phyloP scores from a whole-genome alignment of 2,113 vertebrate genomes.

The Apodemus speciosus region DNA sequence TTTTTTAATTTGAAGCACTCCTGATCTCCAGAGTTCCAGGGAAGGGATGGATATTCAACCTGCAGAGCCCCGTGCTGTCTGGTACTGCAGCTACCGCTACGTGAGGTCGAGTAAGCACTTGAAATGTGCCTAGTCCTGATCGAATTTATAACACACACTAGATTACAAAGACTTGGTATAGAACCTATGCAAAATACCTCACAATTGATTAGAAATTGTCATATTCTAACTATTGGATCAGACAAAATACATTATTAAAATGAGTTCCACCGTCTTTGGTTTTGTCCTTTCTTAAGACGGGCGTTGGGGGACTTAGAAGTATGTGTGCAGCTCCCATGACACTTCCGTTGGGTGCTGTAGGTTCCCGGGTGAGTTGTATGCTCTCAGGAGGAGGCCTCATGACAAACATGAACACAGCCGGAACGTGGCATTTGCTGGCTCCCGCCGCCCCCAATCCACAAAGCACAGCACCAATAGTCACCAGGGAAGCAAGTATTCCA shows the following conservation, averaged over 20 bases:
- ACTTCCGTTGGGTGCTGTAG: background rate
- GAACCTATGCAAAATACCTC: background rate
- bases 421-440: background rate
- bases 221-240: background rate
- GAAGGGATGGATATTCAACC: background rate
- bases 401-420: background rate
- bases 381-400: background rate
- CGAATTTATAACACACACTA: background rate
- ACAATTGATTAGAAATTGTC: background rate
- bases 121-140: background rate
- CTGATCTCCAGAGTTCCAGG: background rate
- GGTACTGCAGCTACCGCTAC: background rate
- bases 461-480: background rate
- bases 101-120: background rate
- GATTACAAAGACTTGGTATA: background rate
- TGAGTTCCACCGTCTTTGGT: background rate
- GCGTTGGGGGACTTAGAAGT: conserved; percentile 3
- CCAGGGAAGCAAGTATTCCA: background rate
- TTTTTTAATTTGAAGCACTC: background rate
- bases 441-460: background rate
- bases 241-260: conserved; percentile 23
- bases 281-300: conserved; percentile 26
- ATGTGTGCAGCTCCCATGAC: background rate
- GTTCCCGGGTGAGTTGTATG: background rate
- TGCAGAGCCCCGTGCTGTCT: background rate